A percentile compares a stretch with the other conserved stretches of the same genome.
phyloP scores from a whole-genome alignment of 2,797 vertebrate species.

The Falco concolor region DNA sequence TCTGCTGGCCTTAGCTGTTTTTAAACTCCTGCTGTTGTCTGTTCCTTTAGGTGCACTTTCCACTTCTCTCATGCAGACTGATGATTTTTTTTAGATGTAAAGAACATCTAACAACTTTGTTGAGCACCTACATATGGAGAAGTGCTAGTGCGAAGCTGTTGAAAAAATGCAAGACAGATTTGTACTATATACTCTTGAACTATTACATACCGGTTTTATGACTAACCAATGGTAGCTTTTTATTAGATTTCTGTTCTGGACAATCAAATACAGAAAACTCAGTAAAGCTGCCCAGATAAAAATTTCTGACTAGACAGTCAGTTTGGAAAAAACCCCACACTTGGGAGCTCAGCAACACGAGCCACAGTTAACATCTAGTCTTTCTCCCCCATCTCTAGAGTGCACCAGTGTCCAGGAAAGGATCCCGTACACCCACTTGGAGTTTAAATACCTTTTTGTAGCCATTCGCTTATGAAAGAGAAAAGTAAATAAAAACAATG shows the following conservation, averaged over 20 bases:
- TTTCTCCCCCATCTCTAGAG: neutral
- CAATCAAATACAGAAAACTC: neutral
- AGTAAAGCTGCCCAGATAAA: neutral
- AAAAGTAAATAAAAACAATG: slow-evolving; percentile 49
- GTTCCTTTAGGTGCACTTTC: neutral
- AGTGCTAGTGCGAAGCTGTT: neutral
- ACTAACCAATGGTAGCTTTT: neutral
- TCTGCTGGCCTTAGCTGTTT: neutral
- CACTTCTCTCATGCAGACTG: neutral
- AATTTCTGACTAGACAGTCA: neutral
- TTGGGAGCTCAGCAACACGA: slow-evolving; percentile 12
- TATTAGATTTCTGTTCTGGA: neutral
- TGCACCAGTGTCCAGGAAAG: neutral
- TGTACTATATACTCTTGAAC: neutral
- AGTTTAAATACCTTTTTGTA: slow-evolving; percentile 43
- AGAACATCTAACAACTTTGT: neutral
- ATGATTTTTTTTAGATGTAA: neutral
- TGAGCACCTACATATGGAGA: neutral
- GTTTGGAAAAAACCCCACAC: neutral
- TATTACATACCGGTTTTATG: neutral
- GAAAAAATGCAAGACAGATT: neutral
- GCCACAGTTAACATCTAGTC: neutral
- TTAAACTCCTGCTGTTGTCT: neutral
- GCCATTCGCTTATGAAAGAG: slow-evolving; percentile 32
- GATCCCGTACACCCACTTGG: neutral